Conservation (phyloP, 1,140 invertebrate species). For the Ruditapes philippinarum region DNA sequence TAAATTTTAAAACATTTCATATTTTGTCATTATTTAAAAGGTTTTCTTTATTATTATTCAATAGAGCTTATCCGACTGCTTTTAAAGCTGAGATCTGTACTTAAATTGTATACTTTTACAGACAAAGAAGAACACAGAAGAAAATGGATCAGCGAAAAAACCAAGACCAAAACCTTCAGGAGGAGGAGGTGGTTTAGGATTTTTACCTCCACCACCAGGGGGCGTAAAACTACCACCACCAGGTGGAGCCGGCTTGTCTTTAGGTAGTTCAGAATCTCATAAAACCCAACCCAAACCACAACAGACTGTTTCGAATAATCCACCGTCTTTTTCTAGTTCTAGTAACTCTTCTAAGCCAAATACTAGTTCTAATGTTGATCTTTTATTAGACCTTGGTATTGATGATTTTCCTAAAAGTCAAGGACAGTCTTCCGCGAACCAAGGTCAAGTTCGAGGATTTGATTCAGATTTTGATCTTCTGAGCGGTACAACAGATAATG, state of each 20-base stretch:
- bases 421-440: conserved; percentile 16
- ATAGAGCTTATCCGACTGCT: no score
- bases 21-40: no score
- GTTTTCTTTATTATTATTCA: no score
- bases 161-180: conserved; percentile 88
- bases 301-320: conserved; percentile 7
- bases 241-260: conserved; percentile 87
- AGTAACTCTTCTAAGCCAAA: conserved; percentile 87
- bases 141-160: conserved; percentile 89
- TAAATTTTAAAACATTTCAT: no score
- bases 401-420: conserved; percentile 36
- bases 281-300: neutral
- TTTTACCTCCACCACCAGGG: conserved; percentile 94
- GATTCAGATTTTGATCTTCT: conserved; percentile 56
- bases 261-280: conserved; percentile 40
- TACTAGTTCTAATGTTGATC: conserved; percentile 74
- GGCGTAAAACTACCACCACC: conserved; percentile 90
- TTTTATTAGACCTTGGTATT: conserved; percentile 77
- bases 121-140: conserved; percentile 92
- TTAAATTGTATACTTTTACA: conserved; percentile 86
- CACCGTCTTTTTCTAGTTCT: conserved; percentile 6
- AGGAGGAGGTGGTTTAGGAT: conserved; percentile 87
- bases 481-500: conserved; percentile 29
- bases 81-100: no score
- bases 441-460: conserved; percentile 10